These are phyloP conservation scores for Syngnathus rostellatus DNA, from an alignment of 2,797 vertebrate genomes.

Conservation along the genomic window DNA sequence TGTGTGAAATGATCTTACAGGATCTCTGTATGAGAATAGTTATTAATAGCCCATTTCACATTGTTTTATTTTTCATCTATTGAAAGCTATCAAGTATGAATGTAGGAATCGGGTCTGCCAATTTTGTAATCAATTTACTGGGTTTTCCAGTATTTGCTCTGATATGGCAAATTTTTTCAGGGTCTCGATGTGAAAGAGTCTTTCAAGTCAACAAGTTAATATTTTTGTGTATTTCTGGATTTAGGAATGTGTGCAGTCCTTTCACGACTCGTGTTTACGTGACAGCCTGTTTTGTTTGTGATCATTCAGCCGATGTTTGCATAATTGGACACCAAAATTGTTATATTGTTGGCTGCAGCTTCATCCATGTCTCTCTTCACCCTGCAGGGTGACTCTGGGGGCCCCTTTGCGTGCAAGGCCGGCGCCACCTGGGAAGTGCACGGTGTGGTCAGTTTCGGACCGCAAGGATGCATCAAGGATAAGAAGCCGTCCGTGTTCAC, in stretches of 20 bases:
- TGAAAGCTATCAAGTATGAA: too few species aligned
- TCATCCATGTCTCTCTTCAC: background rate
- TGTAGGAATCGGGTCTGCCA: too few species aligned
- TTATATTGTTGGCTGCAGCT: constrained; percentile 7
- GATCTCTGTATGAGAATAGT: too few species aligned
- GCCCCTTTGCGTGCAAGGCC: constrained; percentile 55
- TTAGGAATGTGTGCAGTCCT: constrained; percentile 18
- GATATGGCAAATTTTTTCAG: too few species aligned
- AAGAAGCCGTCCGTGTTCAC: constrained; percentile 71
- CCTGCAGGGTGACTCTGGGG: constrained; percentile 63
- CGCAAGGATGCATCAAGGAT: constrained; percentile 59
- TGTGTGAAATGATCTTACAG: too few species aligned
- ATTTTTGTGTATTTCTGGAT: background rate
- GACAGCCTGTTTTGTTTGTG: constrained; percentile 47
- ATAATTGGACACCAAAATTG: constrained; percentile 25
- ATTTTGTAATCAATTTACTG: too few species aligned
- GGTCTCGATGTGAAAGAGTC: background rate
- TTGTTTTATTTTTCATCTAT: background rate
- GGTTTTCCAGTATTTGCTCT: too few species aligned
- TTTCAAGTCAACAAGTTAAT: background rate
- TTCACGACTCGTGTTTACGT: constrained; percentile 25
- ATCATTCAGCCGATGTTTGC: constrained; percentile 38
- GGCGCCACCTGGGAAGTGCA: constrained; percentile 61
- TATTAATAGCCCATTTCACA: too few species aligned
- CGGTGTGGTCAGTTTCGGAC: constrained; percentile 61